Evolutionary conservation across 2,113 vertebrate species (phyloP).

Genomic region (Ramphastos sulfuratus): DNA sequence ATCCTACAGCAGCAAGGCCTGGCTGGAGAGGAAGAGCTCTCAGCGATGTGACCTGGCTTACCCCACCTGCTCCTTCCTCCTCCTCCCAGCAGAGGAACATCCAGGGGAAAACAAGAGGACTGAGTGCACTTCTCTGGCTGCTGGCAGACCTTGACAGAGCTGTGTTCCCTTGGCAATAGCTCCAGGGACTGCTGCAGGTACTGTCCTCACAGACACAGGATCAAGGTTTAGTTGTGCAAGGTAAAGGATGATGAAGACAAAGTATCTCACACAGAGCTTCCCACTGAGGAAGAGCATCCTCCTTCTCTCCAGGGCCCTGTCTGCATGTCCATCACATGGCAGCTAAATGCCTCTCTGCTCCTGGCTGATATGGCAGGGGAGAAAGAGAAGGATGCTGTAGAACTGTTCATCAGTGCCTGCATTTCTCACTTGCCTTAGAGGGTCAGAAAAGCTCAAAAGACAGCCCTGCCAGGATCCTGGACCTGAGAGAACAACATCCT

Average conservation of each 20-base stretch:
- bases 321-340: background rate
- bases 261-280: background rate
- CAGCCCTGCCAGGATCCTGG: background rate
- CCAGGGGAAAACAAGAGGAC: background rate
- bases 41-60: accelerated
- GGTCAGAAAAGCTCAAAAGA: background rate
- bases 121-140: background rate
- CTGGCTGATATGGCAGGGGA: background rate
- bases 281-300: background rate
- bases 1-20: background rate
- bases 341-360: background rate
- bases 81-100: background rate
- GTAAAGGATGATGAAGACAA: background rate
- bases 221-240: background rate
- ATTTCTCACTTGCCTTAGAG: background rate
- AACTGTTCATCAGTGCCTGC: background rate
- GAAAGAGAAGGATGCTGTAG: background rate
- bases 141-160: background rate
- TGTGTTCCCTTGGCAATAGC: background rate
- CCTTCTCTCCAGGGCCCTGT: background rate
- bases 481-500: background rate
- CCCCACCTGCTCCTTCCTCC: background rate
- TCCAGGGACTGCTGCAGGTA: background rate
- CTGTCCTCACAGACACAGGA: background rate
- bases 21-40: background rate